Conservation (phyloP, 2,888 invertebrate genomes). For the Aspidiotus destructor region DNA sequence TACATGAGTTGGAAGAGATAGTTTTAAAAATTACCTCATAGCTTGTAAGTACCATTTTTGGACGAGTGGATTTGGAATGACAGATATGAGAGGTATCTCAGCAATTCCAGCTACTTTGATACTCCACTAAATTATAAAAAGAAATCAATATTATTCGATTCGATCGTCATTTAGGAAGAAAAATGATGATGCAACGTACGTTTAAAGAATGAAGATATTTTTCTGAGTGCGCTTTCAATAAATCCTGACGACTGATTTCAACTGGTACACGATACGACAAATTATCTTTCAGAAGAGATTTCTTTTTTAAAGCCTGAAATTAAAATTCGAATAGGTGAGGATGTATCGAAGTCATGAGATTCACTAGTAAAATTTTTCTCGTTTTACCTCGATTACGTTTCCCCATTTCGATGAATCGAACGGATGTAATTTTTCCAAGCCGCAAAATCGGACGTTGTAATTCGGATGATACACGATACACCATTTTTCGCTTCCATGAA, state of each 20-base stretch:
- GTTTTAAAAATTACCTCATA: slow-evolving; percentile 51
- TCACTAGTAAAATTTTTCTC: neutral
- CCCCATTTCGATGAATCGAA: slow-evolving; percentile 85
- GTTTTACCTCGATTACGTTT: slow-evolving; percentile 57
- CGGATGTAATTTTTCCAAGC: slow-evolving; percentile 74
- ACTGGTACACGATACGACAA: slow-evolving; percentile 53
- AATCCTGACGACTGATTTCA: slow-evolving; percentile 61
- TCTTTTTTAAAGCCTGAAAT: slow-evolving; percentile 51
- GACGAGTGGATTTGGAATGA: slow-evolving; percentile 66
- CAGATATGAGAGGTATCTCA: slow-evolving; percentile 62
- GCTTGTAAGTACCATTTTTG: slow-evolving; percentile 66
- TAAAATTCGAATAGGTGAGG: slow-evolving; percentile 7
- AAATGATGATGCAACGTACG: slow-evolving; percentile 43
- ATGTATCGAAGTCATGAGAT: neutral
- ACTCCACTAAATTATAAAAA: slow-evolving; percentile 57
- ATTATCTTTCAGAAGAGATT: slow-evolving; percentile 52
- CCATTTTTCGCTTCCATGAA: slow-evolving; percentile 42
- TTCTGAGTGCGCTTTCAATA: slow-evolving; percentile 64
- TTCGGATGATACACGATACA: slow-evolving; percentile 68
- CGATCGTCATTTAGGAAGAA: neutral
- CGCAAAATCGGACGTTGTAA: slow-evolving; percentile 71
- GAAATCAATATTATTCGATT: slow-evolving; percentile 12
- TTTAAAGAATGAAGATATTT: slow-evolving; percentile 65
- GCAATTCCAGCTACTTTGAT: slow-evolving; percentile 67
- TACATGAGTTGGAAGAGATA: neutral